phyloP scores from a whole-genome alignment of 2,888 invertebrate species.

The Scaptomyza flava region DNA sequence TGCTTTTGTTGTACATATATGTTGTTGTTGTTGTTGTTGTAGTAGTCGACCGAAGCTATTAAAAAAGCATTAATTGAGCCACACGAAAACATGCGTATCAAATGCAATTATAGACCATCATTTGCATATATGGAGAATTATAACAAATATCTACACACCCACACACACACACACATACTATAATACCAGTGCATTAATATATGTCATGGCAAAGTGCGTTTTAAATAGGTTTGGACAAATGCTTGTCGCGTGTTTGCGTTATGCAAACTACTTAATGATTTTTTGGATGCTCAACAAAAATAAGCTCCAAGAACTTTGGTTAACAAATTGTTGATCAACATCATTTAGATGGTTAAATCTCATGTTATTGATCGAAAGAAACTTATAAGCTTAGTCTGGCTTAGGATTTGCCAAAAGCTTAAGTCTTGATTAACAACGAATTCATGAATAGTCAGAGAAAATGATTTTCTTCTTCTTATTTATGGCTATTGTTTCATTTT shows the following conservation, averaged over 20 bases:
- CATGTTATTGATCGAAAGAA: too few species aligned
- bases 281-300: not conserved
- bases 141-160: conserved; percentile 11
- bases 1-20: conserved; percentile 13
- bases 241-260: too few species aligned
- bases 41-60: conserved; percentile 35
- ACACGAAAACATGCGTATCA: conserved; percentile 6
- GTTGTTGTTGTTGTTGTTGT: conserved; percentile 19
- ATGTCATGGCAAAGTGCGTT: conserved; percentile 25
- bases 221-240: conserved; percentile 25
- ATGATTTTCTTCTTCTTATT: too few species aligned
- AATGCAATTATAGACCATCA: conserved; percentile 49
- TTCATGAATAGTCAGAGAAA: too few species aligned
- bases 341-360: not conserved
- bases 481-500: not conserved
- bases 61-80: conserved; percentile 52
- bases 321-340: not conserved
- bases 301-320: not conserved
- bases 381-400: too few species aligned
- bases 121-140: conserved; percentile 41
- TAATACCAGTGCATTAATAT: conserved; percentile 6
- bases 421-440: too few species aligned
- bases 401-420: too few species aligned
- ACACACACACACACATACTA: conserved; percentile 2
- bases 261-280: not conserved